A percentile compares a stretch with the other conserved stretches of the same genome.
Evolutionary conservation across 2,113 vertebrate genomes (phyloP).

Genomic region (Otocyon megalotis): DNA sequence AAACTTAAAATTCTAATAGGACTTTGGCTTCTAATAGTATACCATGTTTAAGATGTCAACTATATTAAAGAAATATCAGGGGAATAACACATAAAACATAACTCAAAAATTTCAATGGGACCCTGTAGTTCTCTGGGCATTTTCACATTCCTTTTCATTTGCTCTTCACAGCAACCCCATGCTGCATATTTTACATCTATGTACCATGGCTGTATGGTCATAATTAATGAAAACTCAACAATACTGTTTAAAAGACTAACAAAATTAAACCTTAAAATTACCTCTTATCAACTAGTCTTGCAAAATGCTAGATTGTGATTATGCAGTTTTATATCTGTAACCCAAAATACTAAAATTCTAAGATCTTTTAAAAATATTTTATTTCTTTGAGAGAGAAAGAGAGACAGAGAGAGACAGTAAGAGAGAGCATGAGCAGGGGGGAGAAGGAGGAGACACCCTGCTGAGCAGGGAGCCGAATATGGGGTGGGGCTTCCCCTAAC

Average conservation of each 20-base stretch:
- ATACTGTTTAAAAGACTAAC: background rate
- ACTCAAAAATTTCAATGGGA: background rate
- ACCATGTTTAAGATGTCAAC: background rate
- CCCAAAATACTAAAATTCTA: background rate
- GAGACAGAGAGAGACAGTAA: too few relatives aligned
- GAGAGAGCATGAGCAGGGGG: too few relatives aligned
- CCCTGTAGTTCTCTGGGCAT: background rate
- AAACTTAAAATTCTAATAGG: constrained; percentile 6
- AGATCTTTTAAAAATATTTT: background rate
- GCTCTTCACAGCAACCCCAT: background rate
- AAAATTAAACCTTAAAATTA: background rate
- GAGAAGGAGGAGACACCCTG: too few relatives aligned
- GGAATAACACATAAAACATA: background rate
- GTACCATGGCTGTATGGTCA: background rate
- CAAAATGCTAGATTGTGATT: background rate
- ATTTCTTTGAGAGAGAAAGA: too few relatives aligned
- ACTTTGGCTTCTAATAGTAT: background rate
- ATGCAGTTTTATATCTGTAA: background rate
- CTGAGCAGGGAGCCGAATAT: too few relatives aligned
- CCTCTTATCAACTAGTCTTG: background rate
- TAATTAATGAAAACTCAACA: constrained; percentile 12
- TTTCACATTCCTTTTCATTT: background rate
- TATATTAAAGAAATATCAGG: constrained; percentile 21
- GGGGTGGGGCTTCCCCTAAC: background rate
- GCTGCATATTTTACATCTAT: background rate